Conservation (phyloP, 2,888 invertebrate genomes). For the Epistrophe eligans region DNA sequence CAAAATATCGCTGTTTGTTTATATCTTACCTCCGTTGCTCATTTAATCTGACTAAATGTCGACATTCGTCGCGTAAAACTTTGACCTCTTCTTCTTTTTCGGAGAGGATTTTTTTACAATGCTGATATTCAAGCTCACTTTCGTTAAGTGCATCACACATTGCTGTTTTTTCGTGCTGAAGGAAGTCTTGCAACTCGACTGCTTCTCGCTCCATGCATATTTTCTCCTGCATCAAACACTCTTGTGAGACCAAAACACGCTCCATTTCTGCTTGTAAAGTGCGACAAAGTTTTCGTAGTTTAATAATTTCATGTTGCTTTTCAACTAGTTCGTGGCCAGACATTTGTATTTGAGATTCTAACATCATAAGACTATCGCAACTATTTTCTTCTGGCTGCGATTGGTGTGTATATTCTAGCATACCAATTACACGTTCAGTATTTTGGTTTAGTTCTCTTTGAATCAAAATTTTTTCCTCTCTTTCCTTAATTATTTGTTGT, state of each 20-base stretch:
- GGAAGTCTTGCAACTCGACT: conserved; percentile 93
- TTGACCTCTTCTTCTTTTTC: conserved; percentile 86
- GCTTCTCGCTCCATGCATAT: conserved; percentile 92
- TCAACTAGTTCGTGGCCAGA: conserved; percentile 90
- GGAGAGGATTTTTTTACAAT: conserved; percentile 82
- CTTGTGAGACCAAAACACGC: conserved; percentile 88
- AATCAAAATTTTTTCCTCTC: conserved; percentile 89
- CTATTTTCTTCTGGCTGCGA: conserved; percentile 85
- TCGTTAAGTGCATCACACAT: conserved; percentile 92
- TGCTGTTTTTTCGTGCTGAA: conserved; percentile 93
- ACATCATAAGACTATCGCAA: conserved; percentile 89
- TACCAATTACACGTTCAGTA: conserved; percentile 88
- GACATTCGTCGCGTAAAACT: conserved; percentile 90
- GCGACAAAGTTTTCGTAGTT: conserved; percentile 88
- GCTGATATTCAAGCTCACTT: conserved; percentile 85
- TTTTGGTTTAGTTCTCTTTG: conserved; percentile 90
- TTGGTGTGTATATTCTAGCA: conserved; percentile 84
- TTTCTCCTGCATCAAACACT: conserved; percentile 89
- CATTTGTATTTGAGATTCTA: conserved; percentile 90
- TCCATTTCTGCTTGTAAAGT: conserved; percentile 89
- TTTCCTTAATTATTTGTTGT: conserved; percentile 87
- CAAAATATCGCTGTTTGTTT: too few relatives aligned
- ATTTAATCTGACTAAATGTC: conserved; percentile 90
- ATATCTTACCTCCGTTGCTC: conserved; percentile 89
- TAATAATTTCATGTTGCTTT: conserved; percentile 91